phyloP scores from a whole-genome alignment of 53 echinoderm and acorn worm genomes.

The Patiria pectinifera region DNA sequence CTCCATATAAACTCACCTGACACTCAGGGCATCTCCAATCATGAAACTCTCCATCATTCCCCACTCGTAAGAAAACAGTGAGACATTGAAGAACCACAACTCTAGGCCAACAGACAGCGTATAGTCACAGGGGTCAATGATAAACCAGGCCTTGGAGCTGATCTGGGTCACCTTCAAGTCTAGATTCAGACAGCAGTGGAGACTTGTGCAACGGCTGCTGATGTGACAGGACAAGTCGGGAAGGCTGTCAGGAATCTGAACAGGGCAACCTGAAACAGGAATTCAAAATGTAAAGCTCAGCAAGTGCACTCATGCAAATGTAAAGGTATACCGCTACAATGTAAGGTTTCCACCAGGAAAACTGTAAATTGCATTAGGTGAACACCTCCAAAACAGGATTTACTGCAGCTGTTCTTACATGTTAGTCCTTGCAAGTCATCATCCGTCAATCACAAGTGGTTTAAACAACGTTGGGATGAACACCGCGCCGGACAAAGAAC shows the following conservation, averaged over 20 bases:
- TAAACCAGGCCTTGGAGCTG: constrained; percentile 36
- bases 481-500: no score
- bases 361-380: no score
- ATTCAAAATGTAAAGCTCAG: background rate
- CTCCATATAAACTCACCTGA: background rate
- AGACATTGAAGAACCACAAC: constrained; percentile 28
- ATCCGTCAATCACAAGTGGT: no score
- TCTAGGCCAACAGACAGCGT: constrained; percentile 21
- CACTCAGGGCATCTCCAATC: constrained; percentile 15
- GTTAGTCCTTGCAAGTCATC: no score
- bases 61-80: constrained; percentile 44
- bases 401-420: no score
- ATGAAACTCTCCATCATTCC: constrained; percentile 14
- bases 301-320: no score
- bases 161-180: constrained; percentile 36
- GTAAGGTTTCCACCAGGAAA: no score
- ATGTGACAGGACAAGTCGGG: constrained; percentile 12
- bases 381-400: no score
- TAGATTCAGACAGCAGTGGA: constrained; percentile 38
- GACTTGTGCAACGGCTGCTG: constrained; percentile 17
- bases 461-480: no score
- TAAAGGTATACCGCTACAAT: no score
- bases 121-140: constrained; percentile 17
- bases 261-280: background rate
- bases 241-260: constrained; percentile 10